phyloP scores from a whole-genome alignment of 2,888 invertebrate genomes.

The Apamea sordens region DNA sequence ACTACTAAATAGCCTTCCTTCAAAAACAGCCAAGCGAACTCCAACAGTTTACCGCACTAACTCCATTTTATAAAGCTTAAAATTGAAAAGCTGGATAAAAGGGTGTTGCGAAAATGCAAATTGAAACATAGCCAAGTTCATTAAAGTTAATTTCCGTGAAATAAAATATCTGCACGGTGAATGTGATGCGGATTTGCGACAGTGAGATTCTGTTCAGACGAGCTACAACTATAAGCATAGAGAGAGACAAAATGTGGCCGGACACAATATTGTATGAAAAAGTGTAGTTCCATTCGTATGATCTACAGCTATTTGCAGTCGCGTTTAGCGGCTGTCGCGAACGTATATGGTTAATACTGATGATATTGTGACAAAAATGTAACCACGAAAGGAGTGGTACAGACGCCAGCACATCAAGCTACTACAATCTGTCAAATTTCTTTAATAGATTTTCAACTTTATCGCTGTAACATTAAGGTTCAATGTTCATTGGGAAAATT shows the following conservation, averaged over 20 bases:
- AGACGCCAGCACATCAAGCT: too few relatives aligned
- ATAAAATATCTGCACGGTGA: conserved; percentile 59
- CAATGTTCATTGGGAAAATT: too few relatives aligned
- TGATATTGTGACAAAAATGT: not conserved
- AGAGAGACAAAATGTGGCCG: not conserved
- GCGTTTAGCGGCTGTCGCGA: too few relatives aligned
- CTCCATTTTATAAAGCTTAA: conserved; percentile 54
- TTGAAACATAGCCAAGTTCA: conserved; percentile 67
- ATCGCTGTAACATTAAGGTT: too few relatives aligned
- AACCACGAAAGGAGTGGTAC: too few relatives aligned
- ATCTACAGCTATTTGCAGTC: too few relatives aligned
- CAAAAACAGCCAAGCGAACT: conserved; percentile 37
- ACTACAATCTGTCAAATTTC: too few relatives aligned
- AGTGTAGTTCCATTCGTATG: too few relatives aligned
- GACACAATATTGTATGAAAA: not conserved
- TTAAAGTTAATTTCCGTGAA: conserved; percentile 67
- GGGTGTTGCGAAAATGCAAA: conserved; percentile 58
- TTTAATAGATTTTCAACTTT: too few relatives aligned
- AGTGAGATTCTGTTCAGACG: conserved; percentile 35
- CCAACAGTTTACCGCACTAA: conserved; percentile 24
- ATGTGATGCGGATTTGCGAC: conserved; percentile 67
- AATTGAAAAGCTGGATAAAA: conserved; percentile 56
- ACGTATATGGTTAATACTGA: too few relatives aligned
- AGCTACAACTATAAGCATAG: not conserved
- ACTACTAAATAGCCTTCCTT: conserved; percentile 40